Conservation (phyloP, 2,113 vertebrate species). For the Ovis aries region DNA sequence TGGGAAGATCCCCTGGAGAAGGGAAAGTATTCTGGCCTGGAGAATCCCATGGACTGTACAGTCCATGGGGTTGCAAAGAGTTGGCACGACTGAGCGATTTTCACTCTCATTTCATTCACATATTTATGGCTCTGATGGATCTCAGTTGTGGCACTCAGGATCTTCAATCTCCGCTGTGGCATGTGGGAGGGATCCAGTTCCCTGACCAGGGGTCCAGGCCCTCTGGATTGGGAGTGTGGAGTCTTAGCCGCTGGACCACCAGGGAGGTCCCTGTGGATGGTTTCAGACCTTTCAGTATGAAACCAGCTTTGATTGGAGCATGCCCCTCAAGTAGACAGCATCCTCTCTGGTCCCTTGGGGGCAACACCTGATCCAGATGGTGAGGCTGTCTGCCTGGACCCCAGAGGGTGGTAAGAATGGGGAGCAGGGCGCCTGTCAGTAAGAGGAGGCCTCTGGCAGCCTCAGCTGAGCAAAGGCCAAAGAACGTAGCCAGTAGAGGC, state of each 20-base stretch:
- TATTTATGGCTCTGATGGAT: neutral
- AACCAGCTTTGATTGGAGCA: neutral
- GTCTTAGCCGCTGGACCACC: neutral
- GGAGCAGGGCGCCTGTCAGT: neutral
- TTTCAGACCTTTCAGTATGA: neutral
- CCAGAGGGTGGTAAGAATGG: neutral
- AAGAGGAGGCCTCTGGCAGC: neutral
- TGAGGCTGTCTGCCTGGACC: neutral
- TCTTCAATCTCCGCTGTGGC: neutral
- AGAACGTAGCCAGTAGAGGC: accelerated
- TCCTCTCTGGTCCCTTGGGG: neutral
- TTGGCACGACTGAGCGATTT: neutral
- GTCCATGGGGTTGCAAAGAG: neutral
- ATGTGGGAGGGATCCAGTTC: neutral
- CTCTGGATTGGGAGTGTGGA: neutral
- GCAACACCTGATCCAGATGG: neutral
- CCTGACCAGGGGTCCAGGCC: accelerated
- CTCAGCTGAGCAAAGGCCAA: neutral
- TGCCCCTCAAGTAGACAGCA: neutral
- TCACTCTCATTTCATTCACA: neutral
- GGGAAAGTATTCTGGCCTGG: neutral
- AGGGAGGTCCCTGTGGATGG: neutral
- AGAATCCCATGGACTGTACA: neutral
- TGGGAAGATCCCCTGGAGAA: neutral
- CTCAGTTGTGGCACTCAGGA: neutral